Percentiles rank a stretch among this genome's conserved stretches.
Conservation (phyloP, 2,113 vertebrate species). For the Phrynosoma platyrhinos region DNA sequence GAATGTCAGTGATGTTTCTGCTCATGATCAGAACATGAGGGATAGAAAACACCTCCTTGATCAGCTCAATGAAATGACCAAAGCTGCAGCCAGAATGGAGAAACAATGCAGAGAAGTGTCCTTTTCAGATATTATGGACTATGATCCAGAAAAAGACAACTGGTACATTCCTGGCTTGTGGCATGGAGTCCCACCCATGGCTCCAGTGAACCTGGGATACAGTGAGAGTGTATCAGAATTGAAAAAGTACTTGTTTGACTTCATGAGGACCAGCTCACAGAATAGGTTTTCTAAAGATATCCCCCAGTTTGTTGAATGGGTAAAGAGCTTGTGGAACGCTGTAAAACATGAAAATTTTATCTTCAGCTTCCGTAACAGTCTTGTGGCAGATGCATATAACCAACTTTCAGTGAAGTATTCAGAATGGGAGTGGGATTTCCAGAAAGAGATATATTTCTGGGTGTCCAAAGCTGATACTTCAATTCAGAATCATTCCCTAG, state of each 20-base stretch:
- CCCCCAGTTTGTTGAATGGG: constrained; percentile 68
- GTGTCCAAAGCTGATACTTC: constrained; percentile 53
- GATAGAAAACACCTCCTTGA: constrained; percentile 75
- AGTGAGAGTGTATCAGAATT: constrained; percentile 71
- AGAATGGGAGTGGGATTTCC: constrained; percentile 63
- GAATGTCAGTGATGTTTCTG: constrained; percentile 78
- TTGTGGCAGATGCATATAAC: constrained; percentile 49
- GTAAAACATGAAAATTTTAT: constrained; percentile 39
- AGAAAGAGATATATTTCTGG: constrained; percentile 71
- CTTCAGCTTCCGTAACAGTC: constrained; percentile 45
- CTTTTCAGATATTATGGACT: constrained; percentile 34
- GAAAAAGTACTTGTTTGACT: constrained; percentile 71
- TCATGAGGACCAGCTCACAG: constrained; percentile 61
- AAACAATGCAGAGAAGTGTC: constrained; percentile 26
- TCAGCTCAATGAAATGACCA: constrained; percentile 75
- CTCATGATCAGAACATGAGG: constrained; percentile 73
- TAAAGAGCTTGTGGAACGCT: constrained; percentile 62
- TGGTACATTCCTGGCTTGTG: constrained; percentile 73
- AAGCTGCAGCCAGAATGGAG: constrained; percentile 76
- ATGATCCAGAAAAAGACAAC: constrained; percentile 46
- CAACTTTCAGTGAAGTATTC: constrained; percentile 50
- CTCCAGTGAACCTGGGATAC: constrained; percentile 69
- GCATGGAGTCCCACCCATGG: constrained; percentile 72
- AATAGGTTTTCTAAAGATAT: constrained; percentile 59
- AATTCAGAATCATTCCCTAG: constrained; percentile 50